A percentile compares a stretch with the other conserved stretches of the same genome.
Conservation (phyloP, 2,113 vertebrate species). For the Corydoras sp. region DNA sequence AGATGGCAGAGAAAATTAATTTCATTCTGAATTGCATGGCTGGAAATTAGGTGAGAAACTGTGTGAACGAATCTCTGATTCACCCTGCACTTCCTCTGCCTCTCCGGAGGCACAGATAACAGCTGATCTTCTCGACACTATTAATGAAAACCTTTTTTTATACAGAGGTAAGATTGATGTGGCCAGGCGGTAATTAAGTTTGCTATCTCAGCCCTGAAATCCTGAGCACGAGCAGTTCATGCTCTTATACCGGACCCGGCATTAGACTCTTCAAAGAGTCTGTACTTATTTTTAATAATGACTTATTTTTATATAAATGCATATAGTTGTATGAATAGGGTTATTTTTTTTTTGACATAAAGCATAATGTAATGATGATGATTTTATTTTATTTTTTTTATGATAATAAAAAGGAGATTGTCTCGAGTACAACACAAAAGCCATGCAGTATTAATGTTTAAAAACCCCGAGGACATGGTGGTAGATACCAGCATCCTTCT, state of each 20-base stretch:
- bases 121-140: constrained; percentile 67
- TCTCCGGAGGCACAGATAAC: constrained; percentile 65
- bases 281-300: too few species aligned
- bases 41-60: constrained; percentile 72
- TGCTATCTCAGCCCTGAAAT: constrained; percentile 52
- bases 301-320: too few species aligned
- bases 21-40: constrained; percentile 67
- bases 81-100: constrained; percentile 39
- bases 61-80: constrained; percentile 67
- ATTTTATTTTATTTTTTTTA: too few species aligned
- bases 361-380: too few species aligned
- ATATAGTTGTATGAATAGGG: too few species aligned
- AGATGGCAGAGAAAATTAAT: constrained; percentile 73
- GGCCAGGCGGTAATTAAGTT: constrained; percentile 64
- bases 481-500: too few species aligned
- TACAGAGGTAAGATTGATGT: constrained; percentile 50
- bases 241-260: constrained; percentile 38
- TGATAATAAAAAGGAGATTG: too few species aligned
- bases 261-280: constrained; percentile 11
- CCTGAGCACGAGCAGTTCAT: constrained; percentile 49
- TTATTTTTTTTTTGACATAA: too few species aligned
- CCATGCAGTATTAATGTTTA: too few species aligned
- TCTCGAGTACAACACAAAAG: too few species aligned
- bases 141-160: constrained; percentile 67
- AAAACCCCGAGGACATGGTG: too few species aligned